A percentile compares a stretch with the other conserved stretches of the same genome.
phyloP scores from a whole-genome alignment of 2,888 invertebrate species.

The Tachystola acroxantha region DNA sequence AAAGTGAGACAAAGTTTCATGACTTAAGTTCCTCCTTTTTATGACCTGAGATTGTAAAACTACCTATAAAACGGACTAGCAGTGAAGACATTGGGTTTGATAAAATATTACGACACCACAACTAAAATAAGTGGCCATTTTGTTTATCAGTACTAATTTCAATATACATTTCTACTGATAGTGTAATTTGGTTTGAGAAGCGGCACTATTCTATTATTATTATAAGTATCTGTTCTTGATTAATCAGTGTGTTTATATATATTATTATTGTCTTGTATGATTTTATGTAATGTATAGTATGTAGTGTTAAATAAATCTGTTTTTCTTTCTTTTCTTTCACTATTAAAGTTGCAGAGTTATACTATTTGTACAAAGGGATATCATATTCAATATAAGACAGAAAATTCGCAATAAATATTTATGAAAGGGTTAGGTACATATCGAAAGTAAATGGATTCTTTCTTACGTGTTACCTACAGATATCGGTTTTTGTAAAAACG shows the following conservation, averaged over 20 bases:
- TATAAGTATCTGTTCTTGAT: no score
- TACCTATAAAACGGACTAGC: slow-evolving; percentile 5
- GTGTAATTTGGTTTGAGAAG: no score
- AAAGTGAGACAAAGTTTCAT: background rate
- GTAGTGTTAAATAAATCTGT: no score
- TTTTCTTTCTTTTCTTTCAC: no score
- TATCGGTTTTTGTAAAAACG: background rate
- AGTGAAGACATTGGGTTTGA: slow-evolving; percentile 3
- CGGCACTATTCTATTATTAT: no score
- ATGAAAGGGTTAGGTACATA: slow-evolving; percentile 5
- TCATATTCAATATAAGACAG: background rate
- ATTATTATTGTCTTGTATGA: no score
- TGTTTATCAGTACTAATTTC: no score
- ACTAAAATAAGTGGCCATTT: no score
- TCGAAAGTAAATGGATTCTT: slow-evolving; percentile 3
- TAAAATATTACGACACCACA: background rate
- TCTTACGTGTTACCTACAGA: slow-evolving; percentile 3
- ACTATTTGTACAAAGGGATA: background rate
- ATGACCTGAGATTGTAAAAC: slow-evolving; percentile 4
- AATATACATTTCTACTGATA: no score
- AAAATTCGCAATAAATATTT: slow-evolving; percentile 7
- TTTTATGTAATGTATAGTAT: no score
- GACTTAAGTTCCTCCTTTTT: background rate
- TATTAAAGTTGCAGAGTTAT: background rate
- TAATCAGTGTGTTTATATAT: no score